These are phyloP conservation scores for Troides helena DNA, from an alignment of 2,888 invertebrate species.

Conservation along the genomic window DNA sequence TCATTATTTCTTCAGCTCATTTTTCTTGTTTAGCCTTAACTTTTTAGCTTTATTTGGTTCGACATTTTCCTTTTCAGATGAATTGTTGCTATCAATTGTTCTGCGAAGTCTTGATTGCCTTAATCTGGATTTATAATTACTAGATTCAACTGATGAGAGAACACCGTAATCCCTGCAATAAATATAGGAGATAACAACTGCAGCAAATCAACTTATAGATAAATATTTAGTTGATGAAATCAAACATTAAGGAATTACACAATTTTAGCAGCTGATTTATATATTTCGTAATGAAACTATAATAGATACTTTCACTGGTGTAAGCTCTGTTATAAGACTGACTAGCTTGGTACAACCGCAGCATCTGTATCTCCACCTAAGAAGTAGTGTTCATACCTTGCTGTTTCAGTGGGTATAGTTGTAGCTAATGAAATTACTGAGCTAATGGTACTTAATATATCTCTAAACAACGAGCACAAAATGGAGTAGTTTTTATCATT, in stretches of 20 bases:
- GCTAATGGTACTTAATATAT: too few relatives aligned
- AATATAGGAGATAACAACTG: slow-evolving; percentile 12
- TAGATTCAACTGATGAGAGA: slow-evolving; percentile 46
- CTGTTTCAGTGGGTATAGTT: too few relatives aligned
- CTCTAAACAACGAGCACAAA: too few relatives aligned
- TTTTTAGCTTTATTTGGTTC: slow-evolving; percentile 62
- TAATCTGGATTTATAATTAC: slow-evolving; percentile 39
- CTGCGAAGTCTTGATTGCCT: slow-evolving; percentile 47
- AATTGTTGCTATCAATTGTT: slow-evolving; percentile 65
- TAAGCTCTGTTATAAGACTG: too few relatives aligned
- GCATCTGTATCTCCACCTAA: too few relatives aligned
- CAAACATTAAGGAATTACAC: background rate
- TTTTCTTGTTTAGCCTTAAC: slow-evolving; percentile 35
- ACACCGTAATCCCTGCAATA: slow-evolving; percentile 53
- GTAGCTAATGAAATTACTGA: too few relatives aligned
- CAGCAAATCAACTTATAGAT: slow-evolving; percentile 5
- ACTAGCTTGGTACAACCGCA: too few relatives aligned
- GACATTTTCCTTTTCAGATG: slow-evolving; percentile 71
- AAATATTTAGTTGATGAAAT: slow-evolving; percentile 12
- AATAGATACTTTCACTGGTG: too few relatives aligned
- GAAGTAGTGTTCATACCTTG: too few relatives aligned
- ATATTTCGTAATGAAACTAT: too few relatives aligned
- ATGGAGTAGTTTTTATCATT: too few relatives aligned
- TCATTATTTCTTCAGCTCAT: slow-evolving; percentile 21
- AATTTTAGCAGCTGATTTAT: too few relatives aligned